These are phyloP conservation scores for Seriola dumerili DNA, from an alignment of 2,113 vertebrate species.

Conservation along the genomic window DNA sequence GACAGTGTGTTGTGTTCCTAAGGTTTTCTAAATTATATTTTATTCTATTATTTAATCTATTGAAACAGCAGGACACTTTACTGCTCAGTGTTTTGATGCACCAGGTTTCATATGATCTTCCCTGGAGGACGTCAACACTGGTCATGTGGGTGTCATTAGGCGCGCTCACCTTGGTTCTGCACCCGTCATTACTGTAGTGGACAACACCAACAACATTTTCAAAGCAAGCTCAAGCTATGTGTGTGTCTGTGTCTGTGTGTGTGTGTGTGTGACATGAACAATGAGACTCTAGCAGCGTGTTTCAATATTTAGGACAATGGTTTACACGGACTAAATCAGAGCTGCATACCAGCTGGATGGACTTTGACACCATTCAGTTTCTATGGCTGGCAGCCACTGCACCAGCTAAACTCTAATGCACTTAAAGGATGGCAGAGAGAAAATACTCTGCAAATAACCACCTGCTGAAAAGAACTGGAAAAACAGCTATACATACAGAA, in stretches of 20 bases:
- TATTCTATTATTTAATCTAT: too few relatives aligned
- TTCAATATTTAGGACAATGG: conserved; percentile 6
- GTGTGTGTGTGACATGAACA: conserved; percentile 1
- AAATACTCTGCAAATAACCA: not conserved
- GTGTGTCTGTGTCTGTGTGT: not conserved
- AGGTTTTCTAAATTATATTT: too few relatives aligned
- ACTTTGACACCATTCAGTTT: conserved; percentile 55
- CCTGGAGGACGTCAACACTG: not conserved
- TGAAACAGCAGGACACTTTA: too few relatives aligned
- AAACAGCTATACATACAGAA: too few relatives aligned
- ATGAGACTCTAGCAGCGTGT: not conserved
- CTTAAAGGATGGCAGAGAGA: not conserved
- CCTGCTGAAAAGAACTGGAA: too few relatives aligned
- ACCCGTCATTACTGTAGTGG: not conserved
- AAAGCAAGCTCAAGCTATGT: not conserved
- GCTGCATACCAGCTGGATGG: conserved; percentile 50
- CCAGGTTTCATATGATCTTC: not conserved
- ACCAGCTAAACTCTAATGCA: not conserved
- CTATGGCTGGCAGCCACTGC: not conserved
- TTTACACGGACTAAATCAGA: conserved; percentile 36
- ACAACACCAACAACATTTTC: not conserved
- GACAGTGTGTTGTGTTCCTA: not conserved
- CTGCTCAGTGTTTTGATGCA: not conserved
- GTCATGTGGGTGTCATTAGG: conserved; percentile 9
- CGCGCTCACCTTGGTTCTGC: conserved; percentile 2